These are phyloP conservation scores for Columbina picui DNA, from an alignment of 2,113 vertebrate genomes.

Conservation along the genomic window DNA sequence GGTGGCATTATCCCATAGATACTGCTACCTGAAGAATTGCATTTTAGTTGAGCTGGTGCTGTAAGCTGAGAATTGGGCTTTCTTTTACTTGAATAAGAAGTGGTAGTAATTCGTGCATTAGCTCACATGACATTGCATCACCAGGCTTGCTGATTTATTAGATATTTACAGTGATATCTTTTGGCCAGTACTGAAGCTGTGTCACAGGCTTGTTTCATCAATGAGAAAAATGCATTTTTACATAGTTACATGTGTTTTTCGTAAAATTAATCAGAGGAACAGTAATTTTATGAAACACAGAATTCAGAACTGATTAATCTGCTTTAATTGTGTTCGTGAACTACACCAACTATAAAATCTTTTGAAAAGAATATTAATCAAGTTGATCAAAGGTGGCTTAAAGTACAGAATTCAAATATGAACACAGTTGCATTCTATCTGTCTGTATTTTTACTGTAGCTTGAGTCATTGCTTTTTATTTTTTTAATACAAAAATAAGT, in stretches of 20 bases:
- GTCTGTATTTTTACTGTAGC: neutral
- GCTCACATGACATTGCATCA: slow-evolving; percentile 18
- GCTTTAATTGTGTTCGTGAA: slow-evolving; percentile 17
- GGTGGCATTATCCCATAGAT: neutral
- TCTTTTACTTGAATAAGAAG: neutral
- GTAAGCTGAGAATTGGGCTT: neutral
- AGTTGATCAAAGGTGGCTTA: slow-evolving; percentile 53
- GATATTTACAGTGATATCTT: neutral
- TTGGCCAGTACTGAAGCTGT: slow-evolving; percentile 20
- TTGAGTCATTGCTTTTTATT: neutral
- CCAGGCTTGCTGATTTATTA: slow-evolving; percentile 49
- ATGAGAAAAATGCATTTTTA: neutral
- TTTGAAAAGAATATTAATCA: slow-evolving; percentile 45
- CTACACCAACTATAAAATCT: slow-evolving; percentile 28
- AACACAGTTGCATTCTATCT: neutral
- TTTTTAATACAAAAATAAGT: neutral
- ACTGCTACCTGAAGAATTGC: neutral
- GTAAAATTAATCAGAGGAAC: slow-evolving; percentile 33
- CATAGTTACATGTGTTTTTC: neutral
- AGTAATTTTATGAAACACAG: slow-evolving; percentile 24
- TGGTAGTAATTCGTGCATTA: neutral
- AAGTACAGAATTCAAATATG: slow-evolving; percentile 12
- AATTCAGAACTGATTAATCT: slow-evolving; percentile 34
- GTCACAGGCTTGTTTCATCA: slow-evolving; percentile 37
- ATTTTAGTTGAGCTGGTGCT: neutral